phyloP scores from a whole-genome alignment of 2,797 vertebrate species.

The Apogon talboti region DNA sequence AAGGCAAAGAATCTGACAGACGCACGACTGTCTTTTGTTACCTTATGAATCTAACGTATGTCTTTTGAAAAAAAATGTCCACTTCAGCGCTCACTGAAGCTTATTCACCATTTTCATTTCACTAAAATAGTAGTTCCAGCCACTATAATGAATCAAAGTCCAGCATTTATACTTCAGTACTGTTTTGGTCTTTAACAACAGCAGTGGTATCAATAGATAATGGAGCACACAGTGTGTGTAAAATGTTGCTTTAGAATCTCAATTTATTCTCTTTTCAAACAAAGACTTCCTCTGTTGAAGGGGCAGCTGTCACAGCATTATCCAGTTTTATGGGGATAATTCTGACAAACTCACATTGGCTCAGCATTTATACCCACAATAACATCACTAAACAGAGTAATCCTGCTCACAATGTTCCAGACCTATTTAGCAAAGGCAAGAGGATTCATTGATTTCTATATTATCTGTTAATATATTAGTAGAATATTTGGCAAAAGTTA shows the following conservation, averaged over 20 bases:
- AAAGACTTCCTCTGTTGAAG: slow-evolving; percentile 10
- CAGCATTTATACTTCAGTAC: not conserved
- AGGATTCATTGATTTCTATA: slow-evolving; percentile 1
- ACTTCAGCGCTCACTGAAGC: not conserved
- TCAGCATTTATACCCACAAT: not conserved
- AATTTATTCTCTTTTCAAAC: slow-evolving; percentile 21
- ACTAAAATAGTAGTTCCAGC: slow-evolving; percentile 3
- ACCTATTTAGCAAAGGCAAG: slow-evolving; percentile 6
- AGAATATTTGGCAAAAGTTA: no score
- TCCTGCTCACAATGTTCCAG: slow-evolving; percentile 1
- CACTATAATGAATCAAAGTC: not conserved
- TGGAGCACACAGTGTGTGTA: not conserved
- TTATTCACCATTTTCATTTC: not conserved
- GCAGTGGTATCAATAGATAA: not conserved
- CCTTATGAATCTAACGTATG: no score
- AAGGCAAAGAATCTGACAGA: not conserved
- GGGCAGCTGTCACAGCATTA: slow-evolving; percentile 19
- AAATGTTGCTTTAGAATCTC: slow-evolving; percentile 4
- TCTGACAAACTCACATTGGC: not conserved
- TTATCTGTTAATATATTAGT: not conserved
- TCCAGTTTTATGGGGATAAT: not conserved
- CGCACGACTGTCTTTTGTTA: not conserved
- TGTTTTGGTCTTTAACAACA: slow-evolving; percentile 17
- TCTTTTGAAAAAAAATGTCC: not conserved
- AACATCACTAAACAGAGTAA: not conserved